Percentiles rank a stretch among this genome's conserved stretches.
Conservation (phyloP, 2,888 invertebrate species). For the Cantharis rufa region DNA sequence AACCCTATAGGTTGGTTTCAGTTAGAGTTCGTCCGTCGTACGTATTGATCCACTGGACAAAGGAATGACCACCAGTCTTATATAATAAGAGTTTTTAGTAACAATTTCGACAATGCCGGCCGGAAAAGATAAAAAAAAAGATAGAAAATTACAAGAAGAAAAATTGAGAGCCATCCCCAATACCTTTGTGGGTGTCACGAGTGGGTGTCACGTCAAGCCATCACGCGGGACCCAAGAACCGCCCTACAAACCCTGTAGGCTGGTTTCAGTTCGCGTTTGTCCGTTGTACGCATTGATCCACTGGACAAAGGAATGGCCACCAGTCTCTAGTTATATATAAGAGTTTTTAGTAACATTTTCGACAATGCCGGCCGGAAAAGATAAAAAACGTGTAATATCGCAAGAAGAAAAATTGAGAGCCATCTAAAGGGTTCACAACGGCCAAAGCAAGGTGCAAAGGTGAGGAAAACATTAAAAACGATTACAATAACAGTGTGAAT, state of each 20-base stretch:
- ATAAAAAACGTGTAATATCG: constrained; percentile 57
- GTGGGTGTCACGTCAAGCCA: constrained; percentile 66
- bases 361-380: constrained; percentile 38
- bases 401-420: constrained; percentile 80
- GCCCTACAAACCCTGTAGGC: constrained; percentile 40
- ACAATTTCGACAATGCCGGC: no score
- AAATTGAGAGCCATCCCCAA: no score
- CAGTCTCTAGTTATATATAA: constrained; percentile 47
- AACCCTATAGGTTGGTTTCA: no score
- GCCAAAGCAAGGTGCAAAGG: constrained; percentile 88
- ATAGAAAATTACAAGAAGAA: no score
- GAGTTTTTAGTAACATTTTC: not conserved
- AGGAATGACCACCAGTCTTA: no score
- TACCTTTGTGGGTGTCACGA: no score
- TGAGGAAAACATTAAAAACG: constrained; percentile 68
- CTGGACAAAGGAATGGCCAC: constrained; percentile 61
- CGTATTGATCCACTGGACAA: no score
- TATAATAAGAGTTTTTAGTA: no score
- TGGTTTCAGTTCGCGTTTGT: constrained; percentile 52
- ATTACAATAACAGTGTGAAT: not conserved
- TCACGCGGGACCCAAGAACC: constrained; percentile 55
- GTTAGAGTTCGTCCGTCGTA: no score
- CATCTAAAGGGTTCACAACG: constrained; percentile 80
- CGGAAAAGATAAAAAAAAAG: no score
- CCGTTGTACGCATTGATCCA: constrained; percentile 54